A percentile compares a stretch with the other conserved stretches of the same genome.
Evolutionary conservation across 2,888 invertebrate genomes (phyloP).

Genomic region (Caenorhabditis virilis): DNA sequence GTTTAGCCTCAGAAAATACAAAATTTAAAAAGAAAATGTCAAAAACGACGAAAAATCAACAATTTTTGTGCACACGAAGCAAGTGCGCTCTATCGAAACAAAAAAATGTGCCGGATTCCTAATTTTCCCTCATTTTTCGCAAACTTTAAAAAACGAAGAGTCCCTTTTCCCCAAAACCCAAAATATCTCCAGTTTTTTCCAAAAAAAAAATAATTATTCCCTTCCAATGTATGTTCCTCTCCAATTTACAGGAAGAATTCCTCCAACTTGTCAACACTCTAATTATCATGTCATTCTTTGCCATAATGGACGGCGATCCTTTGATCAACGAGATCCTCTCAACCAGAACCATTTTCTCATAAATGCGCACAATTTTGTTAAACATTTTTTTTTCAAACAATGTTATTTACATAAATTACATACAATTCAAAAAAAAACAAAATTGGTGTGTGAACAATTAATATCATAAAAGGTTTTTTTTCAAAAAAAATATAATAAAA

Average conservation of each 20-base stretch:
- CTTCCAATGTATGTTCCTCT: no score
- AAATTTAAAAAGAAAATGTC: no score
- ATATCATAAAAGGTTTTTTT: background rate
- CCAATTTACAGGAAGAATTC: conserved; percentile 33
- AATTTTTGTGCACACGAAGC: no score
- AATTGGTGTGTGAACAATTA: background rate
- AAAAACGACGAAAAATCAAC: no score
- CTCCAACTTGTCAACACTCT: conserved; percentile 33
- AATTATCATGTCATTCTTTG: conserved; percentile 36
- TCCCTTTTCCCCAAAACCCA: no score
- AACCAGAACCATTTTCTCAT: conserved; percentile 23
- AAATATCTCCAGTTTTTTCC: no score
- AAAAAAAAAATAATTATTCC: background rate
- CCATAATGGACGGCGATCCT: conserved; percentile 24
- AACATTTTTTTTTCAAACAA: background rate
- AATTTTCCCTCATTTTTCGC: no score
- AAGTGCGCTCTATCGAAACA: no score
- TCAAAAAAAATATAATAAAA: conserved; percentile 10
- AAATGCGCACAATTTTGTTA: conserved; percentile 15
- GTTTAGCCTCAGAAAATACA: no score
- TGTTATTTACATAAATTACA: background rate
- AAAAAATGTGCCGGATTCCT: no score
- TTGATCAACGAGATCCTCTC: conserved; percentile 26
- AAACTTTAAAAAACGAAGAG: no score
- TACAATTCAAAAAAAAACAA: background rate